phyloP scores from a whole-genome alignment of 2,113 vertebrate species.

The Petrocephalus zakoni region DNA sequence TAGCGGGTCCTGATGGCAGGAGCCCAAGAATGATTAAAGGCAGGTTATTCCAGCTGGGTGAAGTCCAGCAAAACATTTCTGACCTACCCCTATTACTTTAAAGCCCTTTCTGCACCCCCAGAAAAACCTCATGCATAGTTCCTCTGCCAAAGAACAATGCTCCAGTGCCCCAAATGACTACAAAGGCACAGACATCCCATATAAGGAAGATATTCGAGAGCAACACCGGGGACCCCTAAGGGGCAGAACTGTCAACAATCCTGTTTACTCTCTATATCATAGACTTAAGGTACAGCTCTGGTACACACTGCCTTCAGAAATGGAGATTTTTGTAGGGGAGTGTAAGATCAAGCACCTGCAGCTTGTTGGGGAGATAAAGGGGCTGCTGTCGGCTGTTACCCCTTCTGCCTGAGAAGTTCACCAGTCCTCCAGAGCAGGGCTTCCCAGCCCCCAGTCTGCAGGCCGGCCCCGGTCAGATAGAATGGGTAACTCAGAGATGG shows the following conservation, averaged over 20 bases:
- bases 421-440: background rate
- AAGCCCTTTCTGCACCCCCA: background rate
- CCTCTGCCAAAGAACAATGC: background rate
- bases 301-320: background rate
- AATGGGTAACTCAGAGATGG: background rate
- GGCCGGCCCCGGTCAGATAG: background rate
- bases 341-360: background rate
- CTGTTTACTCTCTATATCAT: background rate
- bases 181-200: background rate
- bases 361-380: background rate
- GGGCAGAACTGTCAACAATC: background rate
- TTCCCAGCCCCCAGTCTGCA: background rate
- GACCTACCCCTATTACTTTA: background rate
- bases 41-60: background rate
- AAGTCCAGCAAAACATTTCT: background rate
- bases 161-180: background rate
- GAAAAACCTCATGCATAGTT: background rate
- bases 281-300: background rate
- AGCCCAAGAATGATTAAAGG: background rate
- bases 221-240: background rate
- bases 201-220: background rate
- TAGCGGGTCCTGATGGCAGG: background rate
- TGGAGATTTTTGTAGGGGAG: background rate
- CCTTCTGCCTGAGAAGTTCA: background rate
- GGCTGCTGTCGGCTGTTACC: background rate